Evolutionary conservation across 2,113 vertebrate species (phyloP).

Genomic region (Tursiops truncatus): DNA sequence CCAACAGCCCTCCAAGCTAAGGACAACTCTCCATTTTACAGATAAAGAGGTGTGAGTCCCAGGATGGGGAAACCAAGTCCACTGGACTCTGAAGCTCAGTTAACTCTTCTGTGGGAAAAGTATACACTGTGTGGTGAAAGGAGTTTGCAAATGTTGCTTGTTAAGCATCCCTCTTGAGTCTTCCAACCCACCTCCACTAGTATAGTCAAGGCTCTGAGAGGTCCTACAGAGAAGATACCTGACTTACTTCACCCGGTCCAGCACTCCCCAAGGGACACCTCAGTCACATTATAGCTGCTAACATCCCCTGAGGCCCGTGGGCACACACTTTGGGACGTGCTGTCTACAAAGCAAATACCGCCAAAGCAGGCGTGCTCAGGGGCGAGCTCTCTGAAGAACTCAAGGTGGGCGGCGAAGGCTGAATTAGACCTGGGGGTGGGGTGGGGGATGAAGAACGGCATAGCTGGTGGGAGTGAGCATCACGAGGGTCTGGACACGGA

Average conservation of each 20-base stretch:
- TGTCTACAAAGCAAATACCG: not conserved
- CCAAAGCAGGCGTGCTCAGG: not conserved
- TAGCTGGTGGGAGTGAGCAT: not conserved
- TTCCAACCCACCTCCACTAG: not conserved
- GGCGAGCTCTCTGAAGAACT: not conserved
- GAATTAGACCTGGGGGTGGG: not conserved
- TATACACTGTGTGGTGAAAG: not conserved
- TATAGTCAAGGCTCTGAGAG: constrained; percentile 1
- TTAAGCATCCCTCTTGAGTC: not conserved
- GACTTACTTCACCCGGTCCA: not conserved
- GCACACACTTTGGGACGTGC: not conserved
- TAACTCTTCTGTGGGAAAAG: not conserved
- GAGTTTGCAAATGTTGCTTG: not conserved
- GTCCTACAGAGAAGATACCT: not conserved
- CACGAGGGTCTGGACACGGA: not conserved
- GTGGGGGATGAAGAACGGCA: not conserved
- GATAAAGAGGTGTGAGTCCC: not conserved
- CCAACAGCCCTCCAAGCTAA: not conserved
- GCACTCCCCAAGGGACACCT: not conserved
- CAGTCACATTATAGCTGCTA: not conserved
- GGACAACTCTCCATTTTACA: not conserved
- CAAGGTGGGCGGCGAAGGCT: too few relatives aligned
- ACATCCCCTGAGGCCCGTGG: not conserved
- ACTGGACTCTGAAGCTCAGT: not conserved
- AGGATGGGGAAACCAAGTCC: not conserved